Evolutionary conservation across 2,888 invertebrate genomes (phyloP).

Genomic region (Trissolcus japonicus): DNA sequence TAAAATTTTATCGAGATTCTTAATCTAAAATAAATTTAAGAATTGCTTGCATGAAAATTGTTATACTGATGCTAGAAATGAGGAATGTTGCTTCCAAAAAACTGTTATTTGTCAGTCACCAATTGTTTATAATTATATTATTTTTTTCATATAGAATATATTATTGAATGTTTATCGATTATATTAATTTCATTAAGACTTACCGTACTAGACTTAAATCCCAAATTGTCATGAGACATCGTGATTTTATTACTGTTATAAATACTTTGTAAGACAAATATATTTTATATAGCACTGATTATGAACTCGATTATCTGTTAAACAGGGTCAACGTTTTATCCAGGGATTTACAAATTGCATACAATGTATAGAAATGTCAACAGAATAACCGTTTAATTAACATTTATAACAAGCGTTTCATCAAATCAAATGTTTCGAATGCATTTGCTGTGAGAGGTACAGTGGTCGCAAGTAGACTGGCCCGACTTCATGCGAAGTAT

Average conservation of each 20-base stretch:
- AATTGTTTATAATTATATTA: no score
- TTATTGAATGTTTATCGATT: neutral
- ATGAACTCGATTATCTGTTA: neutral
- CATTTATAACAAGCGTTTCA: constrained; percentile 20
- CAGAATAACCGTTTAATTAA: neutral
- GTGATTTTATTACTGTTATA: neutral
- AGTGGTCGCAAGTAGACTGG: constrained; percentile 72
- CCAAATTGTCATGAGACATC: constrained; percentile 73
- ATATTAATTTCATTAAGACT: constrained; percentile 54
- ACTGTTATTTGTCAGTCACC: no score
- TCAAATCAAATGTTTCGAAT: constrained; percentile 39
- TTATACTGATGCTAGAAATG: no score
- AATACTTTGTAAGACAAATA: neutral
- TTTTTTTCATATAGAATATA: no score
- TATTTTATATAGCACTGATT: neutral
- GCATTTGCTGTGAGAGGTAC: constrained; percentile 69
- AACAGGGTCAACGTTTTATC: neutral
- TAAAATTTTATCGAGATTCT: no score
- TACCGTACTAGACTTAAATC: constrained; percentile 72
- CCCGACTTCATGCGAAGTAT: constrained; percentile 71
- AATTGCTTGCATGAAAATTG: no score
- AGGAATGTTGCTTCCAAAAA: no score
- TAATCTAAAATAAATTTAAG: no score
- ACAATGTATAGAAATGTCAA: neutral
- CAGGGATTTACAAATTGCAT: no score